A percentile compares a stretch with the other conserved stretches of the same genome.
phyloP scores from a whole-genome alignment of 1,140 invertebrate species.

The Arctopsyche grandis region DNA sequence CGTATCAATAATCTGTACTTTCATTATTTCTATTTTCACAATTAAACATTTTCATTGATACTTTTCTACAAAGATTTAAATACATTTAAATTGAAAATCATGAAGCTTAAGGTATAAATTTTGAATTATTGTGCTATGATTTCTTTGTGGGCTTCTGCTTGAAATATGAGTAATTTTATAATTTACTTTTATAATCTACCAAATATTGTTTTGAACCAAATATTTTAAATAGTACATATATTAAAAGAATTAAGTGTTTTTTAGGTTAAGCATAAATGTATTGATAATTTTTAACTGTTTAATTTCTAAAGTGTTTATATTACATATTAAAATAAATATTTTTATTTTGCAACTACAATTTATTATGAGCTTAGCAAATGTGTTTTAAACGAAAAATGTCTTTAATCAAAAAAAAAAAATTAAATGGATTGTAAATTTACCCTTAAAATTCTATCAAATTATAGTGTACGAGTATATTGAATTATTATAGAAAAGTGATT shows the following conservation, averaged over 20 bases:
- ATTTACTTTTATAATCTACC: background rate
- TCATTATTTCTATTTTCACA: background rate
- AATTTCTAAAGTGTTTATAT: constrained; percentile 10
- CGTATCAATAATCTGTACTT: too few species aligned
- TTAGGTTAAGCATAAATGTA: constrained; percentile 25
- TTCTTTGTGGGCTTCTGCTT: too few species aligned
- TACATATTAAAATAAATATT: background rate
- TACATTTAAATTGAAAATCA: too few species aligned
- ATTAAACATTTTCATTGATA: too few species aligned
- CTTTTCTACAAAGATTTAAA: too few species aligned
- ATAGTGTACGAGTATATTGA: constrained; percentile 14
- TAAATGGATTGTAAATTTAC: constrained; percentile 18
- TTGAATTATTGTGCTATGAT: too few species aligned
- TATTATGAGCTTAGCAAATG: constrained; percentile 27
- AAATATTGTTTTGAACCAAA: background rate
- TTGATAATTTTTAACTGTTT: constrained; percentile 17
- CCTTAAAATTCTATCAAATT: constrained; percentile 23
- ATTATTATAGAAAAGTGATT: constrained; percentile 42
- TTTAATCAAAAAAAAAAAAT: constrained; percentile 4
- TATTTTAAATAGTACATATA: too few species aligned
- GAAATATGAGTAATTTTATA: too few species aligned
- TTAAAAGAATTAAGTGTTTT: constrained; percentile 9
- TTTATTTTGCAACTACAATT: constrained; percentile 22
- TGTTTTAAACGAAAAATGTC: constrained; percentile 24
- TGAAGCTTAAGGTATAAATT: too few species aligned